phyloP scores from a whole-genome alignment of 2,797 vertebrate genomes.

The Cheirogaleus major region DNA sequence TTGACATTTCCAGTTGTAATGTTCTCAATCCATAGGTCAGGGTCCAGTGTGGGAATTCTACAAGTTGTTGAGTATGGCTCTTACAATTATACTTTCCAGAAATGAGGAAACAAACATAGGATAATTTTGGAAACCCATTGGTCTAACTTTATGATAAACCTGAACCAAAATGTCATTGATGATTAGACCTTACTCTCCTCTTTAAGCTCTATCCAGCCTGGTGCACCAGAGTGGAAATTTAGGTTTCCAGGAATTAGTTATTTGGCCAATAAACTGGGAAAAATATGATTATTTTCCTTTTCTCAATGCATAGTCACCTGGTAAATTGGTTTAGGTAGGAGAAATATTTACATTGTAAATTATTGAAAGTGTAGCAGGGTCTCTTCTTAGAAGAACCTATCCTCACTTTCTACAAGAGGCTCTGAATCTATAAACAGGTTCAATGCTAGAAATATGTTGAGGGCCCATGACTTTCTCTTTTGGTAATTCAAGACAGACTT shows the following conservation, averaged over 20 bases:
- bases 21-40: not conserved
- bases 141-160: not conserved
- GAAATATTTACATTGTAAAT: constrained; percentile 22
- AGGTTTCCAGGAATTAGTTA: not conserved
- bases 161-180: not conserved
- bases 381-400: not conserved
- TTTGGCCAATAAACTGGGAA: not conserved
- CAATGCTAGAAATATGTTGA: not conserved
- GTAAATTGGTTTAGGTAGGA: not conserved
- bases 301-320: not conserved
- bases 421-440: not conserved
- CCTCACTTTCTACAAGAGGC: not conserved
- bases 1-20: not conserved
- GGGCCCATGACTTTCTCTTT: not conserved
- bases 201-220: not conserved
- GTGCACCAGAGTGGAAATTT: not conserved
- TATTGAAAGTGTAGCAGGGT: not conserved
- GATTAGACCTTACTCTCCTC: not conserved
- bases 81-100: not conserved
- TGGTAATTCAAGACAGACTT: not conserved
- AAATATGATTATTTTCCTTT: not conserved
- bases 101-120: not conserved
- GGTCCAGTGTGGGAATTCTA: not conserved
- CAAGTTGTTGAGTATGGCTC: not conserved
- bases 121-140: not conserved